Base-by-base conservation (phyloP, 2,113 vertebrate species). In the Numenius arquata region DNA sequence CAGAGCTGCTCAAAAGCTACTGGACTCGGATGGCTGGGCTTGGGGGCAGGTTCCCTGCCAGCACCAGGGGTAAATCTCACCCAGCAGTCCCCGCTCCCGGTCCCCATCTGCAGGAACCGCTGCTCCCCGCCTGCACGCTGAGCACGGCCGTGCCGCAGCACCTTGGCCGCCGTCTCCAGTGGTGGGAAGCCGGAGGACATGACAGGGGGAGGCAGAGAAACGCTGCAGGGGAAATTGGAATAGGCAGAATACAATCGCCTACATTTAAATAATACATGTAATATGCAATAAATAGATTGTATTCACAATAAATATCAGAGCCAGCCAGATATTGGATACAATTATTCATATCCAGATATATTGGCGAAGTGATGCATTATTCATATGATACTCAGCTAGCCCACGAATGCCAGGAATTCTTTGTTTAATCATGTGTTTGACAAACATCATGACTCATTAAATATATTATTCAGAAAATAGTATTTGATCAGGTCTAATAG, bases 351-450 rank as follows among this genome's bases (percentile, higher is more conserved):
- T 38, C 76, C 94, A 92, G 80, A 83, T 65, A 29, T 65, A 63
- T 81, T 91, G 88, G 92, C 52, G 4, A 88, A 90, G 30, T 22
- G 48, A 91, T 96, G 90, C 85, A 93, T 97, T 96, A 96, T 97
- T 95, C 95, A 96, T 94, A 19, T 67, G 23, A 25, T 52, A 4
- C 82, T 93, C 89, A 93, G 93, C 88, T n/a, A 88, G 90, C 90
- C 80, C 92, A 66, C 27, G 9, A 65, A 90, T 78, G 96, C 90
- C 96, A 95, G 93, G 90, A 84, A 94, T 96, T 95, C 95, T 96
- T 93, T 97, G 92, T 96, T 96, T 96, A 96, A 96, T 95, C 95
- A 93, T 96, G 93, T 96, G 90, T 96, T 97, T 96, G 93, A 96
- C 96, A 96, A 96, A 94, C 93, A 96, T 61, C 86, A 65, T 95